Percentiles rank a stretch among this genome's conserved stretches.
phyloP scores from a whole-genome alignment of 1,140 invertebrate species.

The Carposina sasakii region DNA sequence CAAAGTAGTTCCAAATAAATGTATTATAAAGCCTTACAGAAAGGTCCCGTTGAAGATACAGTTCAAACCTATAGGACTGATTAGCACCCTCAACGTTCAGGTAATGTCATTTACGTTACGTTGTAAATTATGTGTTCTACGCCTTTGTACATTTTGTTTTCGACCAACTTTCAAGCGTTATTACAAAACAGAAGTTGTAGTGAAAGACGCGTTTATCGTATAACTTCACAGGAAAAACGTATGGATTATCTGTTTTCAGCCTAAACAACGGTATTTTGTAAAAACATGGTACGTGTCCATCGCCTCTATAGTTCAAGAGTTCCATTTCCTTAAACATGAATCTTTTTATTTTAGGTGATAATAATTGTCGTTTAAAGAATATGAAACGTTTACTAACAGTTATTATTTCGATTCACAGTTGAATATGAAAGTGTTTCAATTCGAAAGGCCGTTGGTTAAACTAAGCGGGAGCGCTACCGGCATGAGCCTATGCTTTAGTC shows the following conservation, averaged over 20 bases:
- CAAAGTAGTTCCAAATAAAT: constrained; percentile 56
- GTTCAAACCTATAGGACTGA: constrained; percentile 60
- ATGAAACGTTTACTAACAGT: no score
- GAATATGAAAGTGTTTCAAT: constrained; percentile 55
- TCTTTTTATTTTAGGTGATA: constrained; percentile 7
- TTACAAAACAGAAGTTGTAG: no score
- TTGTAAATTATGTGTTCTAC: neutral
- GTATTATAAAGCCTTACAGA: constrained; percentile 45
- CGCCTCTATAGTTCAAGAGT: no score
- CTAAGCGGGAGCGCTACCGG: constrained; percentile 55
- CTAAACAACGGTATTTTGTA: no score
- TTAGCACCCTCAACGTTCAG: constrained; percentile 52
- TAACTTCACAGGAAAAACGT: no score
- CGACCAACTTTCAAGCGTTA: no score
- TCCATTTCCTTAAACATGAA: neutral
- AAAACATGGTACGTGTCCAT: no score
- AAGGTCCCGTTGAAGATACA: constrained; percentile 58
- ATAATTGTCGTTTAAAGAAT: no score
- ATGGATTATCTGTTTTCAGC: no score
- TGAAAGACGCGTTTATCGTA: no score
- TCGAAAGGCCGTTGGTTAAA: constrained; percentile 45
- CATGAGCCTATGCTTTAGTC: constrained; percentile 38
- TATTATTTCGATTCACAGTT: no score
- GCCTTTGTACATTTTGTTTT: no score
- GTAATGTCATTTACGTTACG: constrained; percentile 19